These are phyloP conservation scores for Nemotelus nigrinus DNA, from an alignment of 2,888 invertebrate species.

Conservation along the genomic window DNA sequence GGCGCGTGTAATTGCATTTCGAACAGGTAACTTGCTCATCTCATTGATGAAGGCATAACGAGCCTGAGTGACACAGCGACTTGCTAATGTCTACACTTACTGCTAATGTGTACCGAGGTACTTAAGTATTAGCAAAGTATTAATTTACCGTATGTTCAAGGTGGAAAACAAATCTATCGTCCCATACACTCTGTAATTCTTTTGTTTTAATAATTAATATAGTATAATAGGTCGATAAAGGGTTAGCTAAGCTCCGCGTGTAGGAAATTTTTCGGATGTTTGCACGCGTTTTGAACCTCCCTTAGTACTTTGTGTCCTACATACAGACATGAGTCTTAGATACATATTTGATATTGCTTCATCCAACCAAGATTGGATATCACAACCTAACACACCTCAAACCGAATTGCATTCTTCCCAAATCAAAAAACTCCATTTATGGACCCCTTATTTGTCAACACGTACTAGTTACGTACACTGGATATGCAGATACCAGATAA, in stretches of 20 bases:
- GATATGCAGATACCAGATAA: neutral
- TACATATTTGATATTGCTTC: neutral
- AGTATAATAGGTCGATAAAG: too few relatives aligned
- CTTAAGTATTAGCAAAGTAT: neutral
- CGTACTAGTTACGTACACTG: neutral
- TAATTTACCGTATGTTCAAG: neutral
- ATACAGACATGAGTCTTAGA: neutral
- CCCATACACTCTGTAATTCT: neutral
- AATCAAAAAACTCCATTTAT: neutral
- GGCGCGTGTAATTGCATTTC: slow-evolving; percentile 29
- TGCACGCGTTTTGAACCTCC: too few relatives aligned
- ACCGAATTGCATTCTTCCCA: neutral
- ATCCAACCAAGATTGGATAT: too few relatives aligned
- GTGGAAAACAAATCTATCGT: neutral
- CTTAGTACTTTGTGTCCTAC: neutral
- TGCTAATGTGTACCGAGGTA: neutral
- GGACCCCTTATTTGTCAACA: neutral
- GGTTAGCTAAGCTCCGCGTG: too few relatives aligned
- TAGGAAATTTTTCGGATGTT: too few relatives aligned
- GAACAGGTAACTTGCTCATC: slow-evolving; percentile 23
- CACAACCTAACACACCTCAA: neutral
- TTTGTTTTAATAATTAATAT: neutral
- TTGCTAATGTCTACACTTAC: too few relatives aligned
- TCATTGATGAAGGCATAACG: neutral
- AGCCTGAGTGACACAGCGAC: too few relatives aligned